Evolutionary conservation across 2,888 invertebrate species (phyloP).

Genomic region (Seira ritae): DNA sequence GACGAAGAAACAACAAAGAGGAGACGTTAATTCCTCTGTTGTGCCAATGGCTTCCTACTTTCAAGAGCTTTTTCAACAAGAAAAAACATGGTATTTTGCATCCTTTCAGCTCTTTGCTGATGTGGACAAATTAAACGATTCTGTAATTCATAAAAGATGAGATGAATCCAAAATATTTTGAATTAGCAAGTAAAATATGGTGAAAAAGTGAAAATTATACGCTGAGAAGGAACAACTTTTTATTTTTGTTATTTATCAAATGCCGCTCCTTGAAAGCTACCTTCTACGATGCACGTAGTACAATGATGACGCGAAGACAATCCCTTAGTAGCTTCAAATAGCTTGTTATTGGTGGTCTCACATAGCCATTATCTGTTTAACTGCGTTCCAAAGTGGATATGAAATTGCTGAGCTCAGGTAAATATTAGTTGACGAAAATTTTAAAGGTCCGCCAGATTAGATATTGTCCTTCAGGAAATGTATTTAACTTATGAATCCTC

Average conservation of each 20-base stretch:
- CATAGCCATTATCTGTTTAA: too few relatives aligned
- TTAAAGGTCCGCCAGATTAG: too few relatives aligned
- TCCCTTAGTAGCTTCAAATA: background rate
- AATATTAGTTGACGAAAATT: too few relatives aligned
- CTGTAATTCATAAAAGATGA: background rate
- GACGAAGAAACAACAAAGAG: too few relatives aligned
- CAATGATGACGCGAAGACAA: background rate
- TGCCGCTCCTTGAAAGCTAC: constrained; percentile 4
- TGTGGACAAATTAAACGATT: too few relatives aligned
- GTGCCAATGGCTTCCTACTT: background rate
- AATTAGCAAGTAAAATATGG: background rate
- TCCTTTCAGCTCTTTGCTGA: background rate
- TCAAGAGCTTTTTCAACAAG: background rate
- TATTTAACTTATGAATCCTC: too few relatives aligned
- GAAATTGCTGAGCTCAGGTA: too few relatives aligned
- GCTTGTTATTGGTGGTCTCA: background rate
- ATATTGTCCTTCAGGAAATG: too few relatives aligned
- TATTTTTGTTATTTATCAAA: background rate
- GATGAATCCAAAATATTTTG: background rate
- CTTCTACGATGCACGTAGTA: background rate
- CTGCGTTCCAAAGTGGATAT: too few relatives aligned
- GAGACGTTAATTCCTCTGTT: too few relatives aligned
- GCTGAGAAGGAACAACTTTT: background rate
- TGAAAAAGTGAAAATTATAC: constrained; percentile 1
- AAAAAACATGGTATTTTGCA: background rate